A percentile compares a stretch with the other conserved stretches of the same genome.
phyloP scores from a whole-genome alignment of 2,113 vertebrate species.

The Gasterosteus nipponicus region DNA sequence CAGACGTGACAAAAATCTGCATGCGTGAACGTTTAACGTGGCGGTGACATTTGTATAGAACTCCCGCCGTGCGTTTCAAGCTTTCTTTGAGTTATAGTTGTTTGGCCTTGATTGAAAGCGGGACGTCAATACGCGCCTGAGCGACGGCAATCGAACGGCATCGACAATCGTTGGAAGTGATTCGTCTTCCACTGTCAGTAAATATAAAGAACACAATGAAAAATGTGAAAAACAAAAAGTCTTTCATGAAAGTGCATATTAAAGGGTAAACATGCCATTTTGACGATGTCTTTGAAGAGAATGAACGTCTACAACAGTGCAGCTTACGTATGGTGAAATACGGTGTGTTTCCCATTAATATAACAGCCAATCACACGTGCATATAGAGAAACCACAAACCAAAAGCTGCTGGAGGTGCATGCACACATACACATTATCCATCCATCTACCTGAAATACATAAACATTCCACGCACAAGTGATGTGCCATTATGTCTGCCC shows the following conservation, averaged over 20 bases:
- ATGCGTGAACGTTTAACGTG: background rate
- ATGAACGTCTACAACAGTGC: background rate
- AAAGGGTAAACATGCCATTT: background rate
- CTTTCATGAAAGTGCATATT: background rate
- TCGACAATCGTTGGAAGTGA: background rate
- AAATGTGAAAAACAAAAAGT: background rate
- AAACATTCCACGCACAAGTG: background rate
- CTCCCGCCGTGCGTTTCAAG: background rate
- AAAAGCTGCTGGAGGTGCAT: background rate
- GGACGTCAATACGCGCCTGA: background rate
- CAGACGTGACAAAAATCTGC: background rate
- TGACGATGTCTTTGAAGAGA: background rate
- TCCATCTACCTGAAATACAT: background rate
- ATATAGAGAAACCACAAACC: background rate
- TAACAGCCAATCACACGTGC: background rate
- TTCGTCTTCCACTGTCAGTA: background rate
- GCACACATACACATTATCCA: background rate
- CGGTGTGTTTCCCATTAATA: background rate
- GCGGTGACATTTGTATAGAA: background rate
- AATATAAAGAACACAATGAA: slow-evolving; percentile 1
- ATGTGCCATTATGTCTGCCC: background rate
- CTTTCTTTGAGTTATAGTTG: background rate
- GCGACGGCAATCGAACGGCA: background rate
- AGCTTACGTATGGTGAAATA: background rate
- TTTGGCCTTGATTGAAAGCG: slow-evolving; percentile 21